These are phyloP conservation scores for Polypterus bichir DNA, from an alignment of 2,113 vertebrate species.

Conservation along the genomic window DNA sequence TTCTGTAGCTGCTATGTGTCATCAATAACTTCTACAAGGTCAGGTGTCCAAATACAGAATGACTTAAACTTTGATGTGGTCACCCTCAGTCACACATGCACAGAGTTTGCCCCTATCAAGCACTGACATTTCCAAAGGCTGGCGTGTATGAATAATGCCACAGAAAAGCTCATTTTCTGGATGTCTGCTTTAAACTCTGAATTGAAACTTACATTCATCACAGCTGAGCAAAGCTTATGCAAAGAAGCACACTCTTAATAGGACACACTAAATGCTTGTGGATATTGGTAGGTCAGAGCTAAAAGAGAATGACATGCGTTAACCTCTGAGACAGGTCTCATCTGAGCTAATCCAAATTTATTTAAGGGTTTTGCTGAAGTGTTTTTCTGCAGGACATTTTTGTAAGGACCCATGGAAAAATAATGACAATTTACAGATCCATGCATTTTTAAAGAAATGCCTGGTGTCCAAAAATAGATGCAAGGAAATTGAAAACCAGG, in stretches of 20 bases:
- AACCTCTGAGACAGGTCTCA: slow-evolving; percentile 35
- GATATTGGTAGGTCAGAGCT: slow-evolving; percentile 24
- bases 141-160: slow-evolving; percentile 42
- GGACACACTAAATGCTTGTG: slow-evolving; percentile 36
- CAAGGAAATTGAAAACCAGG: slow-evolving; percentile 26
- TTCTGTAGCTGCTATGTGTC: slow-evolving; percentile 2
- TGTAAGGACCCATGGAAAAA: slow-evolving; percentile 15
- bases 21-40: slow-evolving; percentile 6
- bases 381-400: slow-evolving; percentile 13
- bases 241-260: slow-evolving; percentile 35
- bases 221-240: slow-evolving; percentile 40
- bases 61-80: slow-evolving; percentile 1
- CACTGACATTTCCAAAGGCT: slow-evolving; percentile 51
- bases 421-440: slow-evolving; percentile 49
- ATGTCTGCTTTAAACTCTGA: slow-evolving; percentile 45
- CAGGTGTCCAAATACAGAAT: slow-evolving; percentile 2
- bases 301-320: slow-evolving; percentile 34
- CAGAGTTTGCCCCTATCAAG: slow-evolving; percentile 35
- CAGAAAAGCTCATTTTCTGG: slow-evolving; percentile 47
- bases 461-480: slow-evolving; percentile 22
- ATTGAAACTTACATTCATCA: slow-evolving; percentile 52
- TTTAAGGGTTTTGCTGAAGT: slow-evolving; percentile 24
- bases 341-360: slow-evolving; percentile 48
- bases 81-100: slow-evolving; percentile 38
- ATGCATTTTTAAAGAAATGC: slow-evolving; percentile 31